Evolutionary conservation across 1,140 invertebrate genomes (phyloP).

Genomic region (Leptinotarsa undecemlineata): DNA sequence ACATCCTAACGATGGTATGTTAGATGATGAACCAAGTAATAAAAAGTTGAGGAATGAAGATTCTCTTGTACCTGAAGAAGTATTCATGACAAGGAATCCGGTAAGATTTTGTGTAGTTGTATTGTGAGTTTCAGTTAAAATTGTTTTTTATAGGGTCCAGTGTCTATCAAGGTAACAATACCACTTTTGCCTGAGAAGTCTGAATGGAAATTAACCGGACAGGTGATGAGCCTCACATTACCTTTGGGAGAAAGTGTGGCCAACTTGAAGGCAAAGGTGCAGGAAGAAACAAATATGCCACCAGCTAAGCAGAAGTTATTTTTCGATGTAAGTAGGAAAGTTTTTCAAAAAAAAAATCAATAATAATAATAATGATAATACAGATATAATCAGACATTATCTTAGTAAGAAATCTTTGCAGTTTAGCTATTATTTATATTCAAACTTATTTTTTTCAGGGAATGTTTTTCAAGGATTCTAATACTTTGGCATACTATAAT

Average conservation of each 20-base stretch:
- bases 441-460: slow-evolving; percentile 68
- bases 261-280: slow-evolving; percentile 86
- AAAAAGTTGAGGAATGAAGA: slow-evolving; percentile 94
- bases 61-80: slow-evolving; percentile 83
- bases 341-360: neutral
- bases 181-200: slow-evolving; percentile 86
- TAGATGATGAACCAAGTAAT: slow-evolving; percentile 81
- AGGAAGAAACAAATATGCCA: slow-evolving; percentile 90
- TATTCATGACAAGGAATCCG: slow-evolving; percentile 73
- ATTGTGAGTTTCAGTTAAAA: neutral
- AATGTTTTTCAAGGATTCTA: slow-evolving; percentile 97
- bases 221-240: slow-evolving; percentile 79
- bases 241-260: slow-evolving; percentile 80
- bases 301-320: slow-evolving; percentile 96
- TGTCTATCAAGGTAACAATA: slow-evolving; percentile 77
- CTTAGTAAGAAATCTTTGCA: neutral
- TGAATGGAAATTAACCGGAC: slow-evolving; percentile 97
- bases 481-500: slow-evolving; percentile 95
- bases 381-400: no score
- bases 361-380: neutral
- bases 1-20: slow-evolving; percentile 55
- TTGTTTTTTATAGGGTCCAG: slow-evolving; percentile 60
- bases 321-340: slow-evolving; percentile 71
- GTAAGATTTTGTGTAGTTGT: slow-evolving; percentile 32
- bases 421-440: neutral